A percentile compares a stretch with the other conserved stretches of the same genome.
These are phyloP conservation scores for Heterodera schachtii DNA, from an alignment of 1,140 invertebrate species.

Conservation along the genomic window DNA sequence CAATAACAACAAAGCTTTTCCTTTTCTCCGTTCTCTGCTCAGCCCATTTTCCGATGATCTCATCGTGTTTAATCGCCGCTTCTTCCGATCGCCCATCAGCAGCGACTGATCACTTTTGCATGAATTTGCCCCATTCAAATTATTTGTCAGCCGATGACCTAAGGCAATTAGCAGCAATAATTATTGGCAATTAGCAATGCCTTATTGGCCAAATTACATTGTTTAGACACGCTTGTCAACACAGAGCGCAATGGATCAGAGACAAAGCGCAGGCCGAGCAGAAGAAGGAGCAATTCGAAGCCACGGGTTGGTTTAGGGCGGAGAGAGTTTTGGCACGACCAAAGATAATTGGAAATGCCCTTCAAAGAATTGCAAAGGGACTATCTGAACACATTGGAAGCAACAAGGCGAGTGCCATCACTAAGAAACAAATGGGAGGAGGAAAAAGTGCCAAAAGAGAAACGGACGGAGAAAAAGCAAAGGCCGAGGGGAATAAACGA, in stretches of 20 bases:
- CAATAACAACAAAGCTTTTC: not conserved
- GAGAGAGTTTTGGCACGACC: not conserved
- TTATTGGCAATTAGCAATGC: not conserved
- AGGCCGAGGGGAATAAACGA: not conserved
- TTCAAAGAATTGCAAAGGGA: not conserved
- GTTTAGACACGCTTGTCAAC: conserved; percentile 5
- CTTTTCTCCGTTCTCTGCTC: not conserved
- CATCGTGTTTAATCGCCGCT: not conserved
- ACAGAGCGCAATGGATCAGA: conserved; percentile 10
- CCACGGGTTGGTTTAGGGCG: not conserved
- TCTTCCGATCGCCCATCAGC: not conserved
- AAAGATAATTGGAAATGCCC: not conserved
- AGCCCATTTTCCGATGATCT: not conserved
- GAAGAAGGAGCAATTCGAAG: not conserved
- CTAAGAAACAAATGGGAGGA: no score
- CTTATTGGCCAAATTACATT: not conserved
- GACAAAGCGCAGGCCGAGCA: not conserved
- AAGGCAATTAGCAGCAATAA: not conserved
- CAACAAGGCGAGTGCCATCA: not conserved
- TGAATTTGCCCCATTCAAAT: conserved; percentile 34
- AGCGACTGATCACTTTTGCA: conserved; percentile 17
- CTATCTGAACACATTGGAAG: conserved; percentile 7
- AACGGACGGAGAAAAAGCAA: conserved; percentile 4
- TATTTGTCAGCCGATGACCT: conserved; percentile 37
- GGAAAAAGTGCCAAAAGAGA: not conserved